Conservation (phyloP, 2,113 vertebrate species). For the Cromileptes altivelis region DNA sequence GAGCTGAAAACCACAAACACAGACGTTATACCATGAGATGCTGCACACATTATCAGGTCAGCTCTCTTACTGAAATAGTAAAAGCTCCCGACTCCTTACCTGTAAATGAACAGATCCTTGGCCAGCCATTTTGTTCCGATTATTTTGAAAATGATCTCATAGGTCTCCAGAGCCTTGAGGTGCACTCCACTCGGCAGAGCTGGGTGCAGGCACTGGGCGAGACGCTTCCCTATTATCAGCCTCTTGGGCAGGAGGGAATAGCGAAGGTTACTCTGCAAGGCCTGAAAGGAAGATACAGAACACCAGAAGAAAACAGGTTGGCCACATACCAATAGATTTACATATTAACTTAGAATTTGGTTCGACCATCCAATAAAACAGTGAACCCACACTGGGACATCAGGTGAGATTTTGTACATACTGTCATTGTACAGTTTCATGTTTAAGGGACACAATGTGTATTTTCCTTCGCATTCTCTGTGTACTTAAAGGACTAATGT, state of each 20-base stretch:
- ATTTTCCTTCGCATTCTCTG: not conserved
- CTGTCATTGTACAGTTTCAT: not conserved
- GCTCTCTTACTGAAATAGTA: not conserved
- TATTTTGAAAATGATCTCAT: constrained; percentile 98
- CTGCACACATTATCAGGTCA: not conserved
- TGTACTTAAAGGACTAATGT: not conserved
- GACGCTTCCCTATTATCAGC: constrained; percentile 94
- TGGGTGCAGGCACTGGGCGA: constrained; percentile 96
- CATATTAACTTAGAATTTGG: not conserved
- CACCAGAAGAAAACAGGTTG: not conserved
- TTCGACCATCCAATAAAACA: not conserved
- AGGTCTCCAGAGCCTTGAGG: constrained; percentile 96
- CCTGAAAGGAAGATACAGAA: constrained; percentile 79
- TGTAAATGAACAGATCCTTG: constrained; percentile 95
- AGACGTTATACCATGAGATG: constrained; percentile 16
- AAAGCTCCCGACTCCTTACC: constrained; percentile 70
- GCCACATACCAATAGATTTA: not conserved
- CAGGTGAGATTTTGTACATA: not conserved
- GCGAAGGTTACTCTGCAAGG: constrained; percentile 97
- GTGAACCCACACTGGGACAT: not conserved
- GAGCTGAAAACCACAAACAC: constrained; percentile 82
- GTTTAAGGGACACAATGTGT: not conserved
- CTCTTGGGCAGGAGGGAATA: constrained; percentile 93
- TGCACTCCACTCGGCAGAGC: constrained; percentile 97
- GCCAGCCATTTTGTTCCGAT: constrained; percentile 95